Percentiles rank a stretch among this genome's conserved stretches.
Evolutionary conservation across 2,888 invertebrate genomes (phyloP).

Genomic region (Sisyra nigra): DNA sequence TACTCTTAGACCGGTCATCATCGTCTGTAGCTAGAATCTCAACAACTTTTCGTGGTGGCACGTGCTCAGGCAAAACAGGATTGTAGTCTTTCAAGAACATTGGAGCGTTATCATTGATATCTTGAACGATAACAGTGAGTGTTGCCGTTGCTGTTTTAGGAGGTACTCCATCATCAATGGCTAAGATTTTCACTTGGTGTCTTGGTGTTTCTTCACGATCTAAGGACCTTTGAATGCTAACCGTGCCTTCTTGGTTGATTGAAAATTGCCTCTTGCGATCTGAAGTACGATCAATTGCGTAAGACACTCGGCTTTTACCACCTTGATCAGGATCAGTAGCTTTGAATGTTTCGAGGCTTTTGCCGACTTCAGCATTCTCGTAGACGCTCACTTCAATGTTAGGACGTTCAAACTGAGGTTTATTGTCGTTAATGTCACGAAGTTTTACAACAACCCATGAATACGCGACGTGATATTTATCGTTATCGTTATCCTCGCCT

Average conservation of each 20-base stretch:
- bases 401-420: constrained; percentile 84
- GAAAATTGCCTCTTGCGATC: constrained; percentile 88
- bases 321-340: constrained; percentile 95
- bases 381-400: constrained; percentile 84
- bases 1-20: constrained; percentile 84
- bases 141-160: constrained; percentile 90
- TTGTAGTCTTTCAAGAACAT: constrained; percentile 84
- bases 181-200: constrained; percentile 91
- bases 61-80: constrained; percentile 85
- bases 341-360: constrained; percentile 81
- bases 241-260: constrained; percentile 88
- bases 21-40: constrained; percentile 89
- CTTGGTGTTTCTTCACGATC: constrained; percentile 91
- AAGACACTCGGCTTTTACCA: constrained; percentile 80
- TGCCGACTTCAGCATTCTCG: constrained; percentile 85
- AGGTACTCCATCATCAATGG: constrained; percentile 87
- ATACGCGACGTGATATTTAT: constrained; percentile 93
- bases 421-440: constrained; percentile 93
- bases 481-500: constrained; percentile 89
- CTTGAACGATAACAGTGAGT: constrained; percentile 84
- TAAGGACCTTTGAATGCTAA: constrained; percentile 80
- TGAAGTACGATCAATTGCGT: constrained; percentile 81
- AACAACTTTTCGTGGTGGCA: constrained; percentile 78
- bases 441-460: constrained; percentile 90
- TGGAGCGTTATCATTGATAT: constrained; percentile 90